Percentiles rank a stretch among this genome's conserved stretches.
phyloP scores from a whole-genome alignment of 2,113 vertebrate genomes.

The Triplophysa tibetana region DNA sequence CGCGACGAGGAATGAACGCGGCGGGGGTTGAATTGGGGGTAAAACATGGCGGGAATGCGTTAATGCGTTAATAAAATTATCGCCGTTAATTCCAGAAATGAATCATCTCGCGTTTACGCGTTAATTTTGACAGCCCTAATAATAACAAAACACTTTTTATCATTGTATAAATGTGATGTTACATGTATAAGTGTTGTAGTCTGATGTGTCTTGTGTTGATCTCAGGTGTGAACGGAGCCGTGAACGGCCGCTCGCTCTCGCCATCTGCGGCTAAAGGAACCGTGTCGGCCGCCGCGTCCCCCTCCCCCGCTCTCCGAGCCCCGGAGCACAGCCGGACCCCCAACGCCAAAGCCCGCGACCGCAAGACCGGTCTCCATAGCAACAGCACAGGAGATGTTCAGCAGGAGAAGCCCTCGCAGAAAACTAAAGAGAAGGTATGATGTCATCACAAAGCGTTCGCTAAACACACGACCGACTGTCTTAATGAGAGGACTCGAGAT shows the following conservation, averaged over 20 bases:
- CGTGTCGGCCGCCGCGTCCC: constrained; percentile 74
- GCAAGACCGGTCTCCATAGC: constrained; percentile 75
- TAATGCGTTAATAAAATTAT: no score
- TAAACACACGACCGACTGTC: not conserved
- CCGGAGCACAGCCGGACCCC: constrained; percentile 77
- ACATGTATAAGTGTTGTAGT: not conserved
- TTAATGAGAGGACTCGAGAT: not conserved
- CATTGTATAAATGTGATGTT: no score
- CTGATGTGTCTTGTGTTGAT: not conserved
- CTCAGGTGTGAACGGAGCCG: constrained; percentile 88
- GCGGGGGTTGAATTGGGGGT: no score
- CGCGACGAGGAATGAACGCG: no score
- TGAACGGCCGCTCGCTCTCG: constrained; percentile 85
- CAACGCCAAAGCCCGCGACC: constrained; percentile 71
- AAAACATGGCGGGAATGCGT: no score
- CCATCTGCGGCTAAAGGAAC: constrained; percentile 77
- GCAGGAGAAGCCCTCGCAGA: constrained; percentile 77
- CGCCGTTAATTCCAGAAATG: no score
- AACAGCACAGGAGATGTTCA: constrained; percentile 77
- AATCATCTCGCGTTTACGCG: no score
- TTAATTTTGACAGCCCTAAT: no score
- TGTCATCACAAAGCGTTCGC: not conserved
- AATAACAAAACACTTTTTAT: no score
- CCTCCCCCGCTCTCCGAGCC: constrained; percentile 70
- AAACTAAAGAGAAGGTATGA: constrained; percentile 93